phyloP scores from a whole-genome alignment of 2,888 invertebrate genomes.

The Zootermopsis nevadensis region DNA sequence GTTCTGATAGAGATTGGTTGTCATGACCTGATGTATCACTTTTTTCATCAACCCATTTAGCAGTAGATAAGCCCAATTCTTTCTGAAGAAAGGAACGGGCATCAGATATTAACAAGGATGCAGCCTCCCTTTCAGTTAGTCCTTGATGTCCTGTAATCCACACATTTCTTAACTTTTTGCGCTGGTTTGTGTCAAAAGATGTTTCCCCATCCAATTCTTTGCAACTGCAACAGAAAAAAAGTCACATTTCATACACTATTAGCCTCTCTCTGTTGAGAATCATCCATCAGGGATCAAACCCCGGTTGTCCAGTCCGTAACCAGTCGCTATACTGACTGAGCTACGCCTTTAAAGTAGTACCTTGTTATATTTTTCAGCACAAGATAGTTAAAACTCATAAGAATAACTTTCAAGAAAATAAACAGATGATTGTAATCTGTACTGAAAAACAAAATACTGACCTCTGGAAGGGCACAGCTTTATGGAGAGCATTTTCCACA shows the following conservation, averaged over 20 bases:
- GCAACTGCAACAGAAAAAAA: slow-evolving; percentile 63
- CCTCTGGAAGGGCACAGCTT: slow-evolving; percentile 87
- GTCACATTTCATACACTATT: no score
- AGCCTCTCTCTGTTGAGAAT: no score
- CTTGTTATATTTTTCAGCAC: no score
- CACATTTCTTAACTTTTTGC: slow-evolving; percentile 76
- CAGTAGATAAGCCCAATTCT: slow-evolving; percentile 72
- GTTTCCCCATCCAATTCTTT: slow-evolving; percentile 80
- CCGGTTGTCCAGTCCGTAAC: no score
- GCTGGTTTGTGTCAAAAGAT: slow-evolving; percentile 71
- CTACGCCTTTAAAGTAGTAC: no score
- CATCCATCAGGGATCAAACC: no score
- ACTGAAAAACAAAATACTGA: slow-evolving; percentile 54
- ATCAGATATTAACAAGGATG: slow-evolving; percentile 79
- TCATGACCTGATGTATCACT: slow-evolving; percentile 24
- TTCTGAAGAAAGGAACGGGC: slow-evolving; percentile 77
- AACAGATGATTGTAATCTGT: no score
- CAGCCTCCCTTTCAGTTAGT: slow-evolving; percentile 84
- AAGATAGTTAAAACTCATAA: no score
- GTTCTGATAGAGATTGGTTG: background rate
- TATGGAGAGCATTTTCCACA: slow-evolving; percentile 81
- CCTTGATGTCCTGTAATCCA: slow-evolving; percentile 86
- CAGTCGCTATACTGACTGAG: no score
- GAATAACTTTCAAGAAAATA: no score
- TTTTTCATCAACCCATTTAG: slow-evolving; percentile 43